These are phyloP conservation scores for Philaethria dido DNA, from an alignment of 2,888 invertebrate species.

Conservation along the genomic window DNA sequence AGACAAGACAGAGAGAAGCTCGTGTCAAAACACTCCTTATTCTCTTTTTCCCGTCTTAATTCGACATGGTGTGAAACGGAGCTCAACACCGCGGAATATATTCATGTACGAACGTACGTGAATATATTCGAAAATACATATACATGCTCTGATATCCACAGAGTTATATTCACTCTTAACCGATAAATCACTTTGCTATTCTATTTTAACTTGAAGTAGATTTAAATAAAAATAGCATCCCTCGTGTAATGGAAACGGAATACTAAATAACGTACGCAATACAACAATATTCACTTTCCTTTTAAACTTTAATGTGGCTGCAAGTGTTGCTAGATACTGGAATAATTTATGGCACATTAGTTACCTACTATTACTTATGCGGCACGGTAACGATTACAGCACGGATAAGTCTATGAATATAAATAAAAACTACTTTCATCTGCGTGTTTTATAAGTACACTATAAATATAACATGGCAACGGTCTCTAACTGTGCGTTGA, in stretches of 20 bases:
- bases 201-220: no score
- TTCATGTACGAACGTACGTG: no score
- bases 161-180: no score
- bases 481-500: no score
- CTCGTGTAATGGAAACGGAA: not conserved
- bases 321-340: conserved; percentile 10
- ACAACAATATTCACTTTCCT: conserved; percentile 17
- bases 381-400: not conserved
- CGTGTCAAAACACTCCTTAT: no score
- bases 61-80: no score
- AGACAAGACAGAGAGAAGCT: no score
- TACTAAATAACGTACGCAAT: conserved; percentile 1
- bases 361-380: not conserved
- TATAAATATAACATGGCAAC: not conserved
- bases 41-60: no score
- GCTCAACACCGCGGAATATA: no score
- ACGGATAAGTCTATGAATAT: not conserved
- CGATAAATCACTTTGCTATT: no score
- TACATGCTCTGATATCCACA: not conserved
- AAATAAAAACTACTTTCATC: not conserved
- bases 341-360: conserved; percentile 17
- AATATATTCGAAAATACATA: no score
- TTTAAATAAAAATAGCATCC: conserved; percentile 1
- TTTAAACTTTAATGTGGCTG: conserved; percentile 3
- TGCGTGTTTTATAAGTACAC: not conserved